These are phyloP conservation scores for Girardinus metallicus DNA, from an alignment of 2,797 vertebrate species.

Conservation along the genomic window DNA sequence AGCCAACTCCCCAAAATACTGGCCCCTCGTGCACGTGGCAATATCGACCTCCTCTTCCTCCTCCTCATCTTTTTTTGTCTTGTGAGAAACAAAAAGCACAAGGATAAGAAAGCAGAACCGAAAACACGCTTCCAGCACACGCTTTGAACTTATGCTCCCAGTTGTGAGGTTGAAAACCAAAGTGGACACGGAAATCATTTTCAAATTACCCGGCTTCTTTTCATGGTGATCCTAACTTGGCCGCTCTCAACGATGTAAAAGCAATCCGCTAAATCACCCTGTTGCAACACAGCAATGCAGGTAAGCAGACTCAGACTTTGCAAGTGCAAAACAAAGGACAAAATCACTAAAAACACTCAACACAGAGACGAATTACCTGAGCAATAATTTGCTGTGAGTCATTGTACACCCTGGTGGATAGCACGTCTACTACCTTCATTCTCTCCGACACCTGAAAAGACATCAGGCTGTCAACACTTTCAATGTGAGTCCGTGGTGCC, in stretches of 20 bases:
- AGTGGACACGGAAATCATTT: not conserved
- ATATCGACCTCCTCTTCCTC: slow-evolving; percentile 92
- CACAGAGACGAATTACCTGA: slow-evolving; percentile 84
- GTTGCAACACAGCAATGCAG: not conserved
- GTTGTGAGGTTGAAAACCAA: not conserved
- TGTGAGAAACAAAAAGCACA: slow-evolving; percentile 37
- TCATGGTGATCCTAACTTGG: slow-evolving; percentile 98
- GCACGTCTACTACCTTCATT: slow-evolving; percentile 98
- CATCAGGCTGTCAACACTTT: slow-evolving; percentile 23
- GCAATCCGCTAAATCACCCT: slow-evolving; percentile 96
- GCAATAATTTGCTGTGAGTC: slow-evolving; percentile 96
- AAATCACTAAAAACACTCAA: not conserved
- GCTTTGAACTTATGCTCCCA: not conserved
- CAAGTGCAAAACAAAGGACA: not conserved
- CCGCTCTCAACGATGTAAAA: slow-evolving; percentile 99
- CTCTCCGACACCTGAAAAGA: slow-evolving; percentile 91
- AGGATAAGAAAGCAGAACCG: not conserved
- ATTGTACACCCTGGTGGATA: slow-evolving; percentile 91
- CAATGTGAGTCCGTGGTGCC: slow-evolving; percentile 3
- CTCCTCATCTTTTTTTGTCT: slow-evolving; percentile 83
- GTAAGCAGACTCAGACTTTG: not conserved
- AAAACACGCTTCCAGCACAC: not conserved
- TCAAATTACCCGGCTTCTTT: slow-evolving; percentile 89
- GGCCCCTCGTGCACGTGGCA: slow-evolving; percentile 91
- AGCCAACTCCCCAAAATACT: slow-evolving; percentile 97